phyloP scores from a whole-genome alignment of 2,113 vertebrate genomes.

The Psittacula cyanocephala region DNA sequence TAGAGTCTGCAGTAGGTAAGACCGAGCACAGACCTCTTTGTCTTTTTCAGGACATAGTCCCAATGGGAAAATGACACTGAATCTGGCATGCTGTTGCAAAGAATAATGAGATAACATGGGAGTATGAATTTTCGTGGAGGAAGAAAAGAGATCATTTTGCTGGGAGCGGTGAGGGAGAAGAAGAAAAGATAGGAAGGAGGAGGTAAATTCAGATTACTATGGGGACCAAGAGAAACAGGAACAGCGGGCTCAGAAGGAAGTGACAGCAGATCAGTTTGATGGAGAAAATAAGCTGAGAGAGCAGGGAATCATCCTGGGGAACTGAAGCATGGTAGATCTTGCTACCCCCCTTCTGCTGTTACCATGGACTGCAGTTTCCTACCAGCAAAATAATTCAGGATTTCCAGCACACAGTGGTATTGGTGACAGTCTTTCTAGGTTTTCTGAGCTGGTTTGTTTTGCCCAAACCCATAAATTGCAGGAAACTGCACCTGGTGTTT shows the following conservation, averaged over 20 bases:
- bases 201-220: not conserved
- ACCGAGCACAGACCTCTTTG: slow-evolving; percentile 13
- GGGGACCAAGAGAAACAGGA: not conserved
- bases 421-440: not conserved
- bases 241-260: not conserved
- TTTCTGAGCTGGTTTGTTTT: slow-evolving; percentile 13
- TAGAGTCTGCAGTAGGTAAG: slow-evolving; percentile 45
- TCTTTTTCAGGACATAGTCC: slow-evolving; percentile 29
- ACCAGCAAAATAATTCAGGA: not conserved
- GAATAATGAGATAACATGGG: slow-evolving; percentile 57
- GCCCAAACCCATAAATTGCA: not conserved
- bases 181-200: not conserved
- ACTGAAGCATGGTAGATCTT: not conserved
- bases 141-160: slow-evolving; percentile 24
- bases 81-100: slow-evolving; percentile 46
- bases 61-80: slow-evolving; percentile 25
- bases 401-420: not conserved
- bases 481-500: slow-evolving; percentile 10
- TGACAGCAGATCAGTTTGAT: not conserved
- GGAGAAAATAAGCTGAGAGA: not conserved
- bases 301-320: not conserved
- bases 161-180: not conserved
- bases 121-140: slow-evolving; percentile 39
- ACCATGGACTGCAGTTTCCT: not conserved
- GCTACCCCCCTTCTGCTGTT: not conserved